Conservation (phyloP, 35 echinoderm and acorn worm species). For the Heliocidaris erythrogramma region DNA sequence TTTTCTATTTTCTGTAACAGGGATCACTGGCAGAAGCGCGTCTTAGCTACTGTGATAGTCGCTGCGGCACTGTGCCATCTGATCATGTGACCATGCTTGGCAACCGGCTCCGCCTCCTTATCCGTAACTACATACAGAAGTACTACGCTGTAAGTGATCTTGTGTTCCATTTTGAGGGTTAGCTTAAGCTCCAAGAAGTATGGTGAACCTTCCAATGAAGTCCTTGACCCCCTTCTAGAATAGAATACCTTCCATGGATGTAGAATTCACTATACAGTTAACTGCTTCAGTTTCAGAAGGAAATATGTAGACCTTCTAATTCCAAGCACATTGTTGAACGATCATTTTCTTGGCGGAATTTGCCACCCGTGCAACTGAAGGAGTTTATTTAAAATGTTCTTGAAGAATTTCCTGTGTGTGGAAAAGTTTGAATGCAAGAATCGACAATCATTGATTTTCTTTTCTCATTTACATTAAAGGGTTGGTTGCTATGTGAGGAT, state of each 20-base stretch:
- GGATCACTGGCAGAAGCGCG: slow-evolving; percentile 48
- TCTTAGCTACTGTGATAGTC: slow-evolving; percentile 52
- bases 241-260: too few species aligned
- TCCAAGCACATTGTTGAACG: too few species aligned
- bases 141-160: slow-evolving; percentile 77
- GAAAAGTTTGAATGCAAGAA: too few species aligned
- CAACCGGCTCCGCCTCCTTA: slow-evolving; percentile 64
- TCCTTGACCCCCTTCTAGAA: not conserved
- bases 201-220: not conserved
- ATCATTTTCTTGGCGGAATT: too few species aligned
- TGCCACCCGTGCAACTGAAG: too few species aligned
- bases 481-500: slow-evolving; percentile 97
- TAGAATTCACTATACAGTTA: too few species aligned
- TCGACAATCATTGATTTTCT: too few species aligned
- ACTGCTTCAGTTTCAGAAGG: too few species aligned
- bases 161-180: not conserved
- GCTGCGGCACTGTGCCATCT: slow-evolving; percentile 41
- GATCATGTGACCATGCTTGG: slow-evolving; percentile 59
- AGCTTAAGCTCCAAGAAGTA: not conserved
- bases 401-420: too few species aligned
- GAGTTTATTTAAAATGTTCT: too few species aligned
- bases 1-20: slow-evolving; percentile 30
- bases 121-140: slow-evolving; percentile 69
- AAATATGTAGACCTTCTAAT: too few species aligned
- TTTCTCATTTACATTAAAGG: slow-evolving; percentile 46